Evolutionary conservation across 2,797 vertebrate genomes (phyloP).

Genomic region (Miichthys miiuy): DNA sequence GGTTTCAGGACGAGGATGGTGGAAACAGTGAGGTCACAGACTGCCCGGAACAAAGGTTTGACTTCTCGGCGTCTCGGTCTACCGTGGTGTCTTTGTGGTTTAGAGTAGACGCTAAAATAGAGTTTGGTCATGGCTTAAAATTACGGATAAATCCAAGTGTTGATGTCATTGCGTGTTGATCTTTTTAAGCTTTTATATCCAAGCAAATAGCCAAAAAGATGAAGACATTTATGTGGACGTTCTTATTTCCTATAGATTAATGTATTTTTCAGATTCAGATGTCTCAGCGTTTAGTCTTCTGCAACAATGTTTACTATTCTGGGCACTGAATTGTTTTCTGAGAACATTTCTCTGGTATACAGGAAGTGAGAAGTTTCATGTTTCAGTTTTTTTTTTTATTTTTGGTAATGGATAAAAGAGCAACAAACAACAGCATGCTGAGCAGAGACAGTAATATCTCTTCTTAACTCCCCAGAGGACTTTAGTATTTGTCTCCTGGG

Average conservation of each 20-base stretch:
- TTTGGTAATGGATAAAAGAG: slow-evolving; percentile 1
- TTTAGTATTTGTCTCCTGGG: neutral
- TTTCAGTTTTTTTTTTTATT: neutral
- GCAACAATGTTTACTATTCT: neutral
- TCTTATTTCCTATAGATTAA: no score
- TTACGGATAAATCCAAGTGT: neutral
- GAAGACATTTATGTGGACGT: no score
- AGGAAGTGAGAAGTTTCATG: slow-evolving; percentile 10
- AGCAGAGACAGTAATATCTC: neutral
- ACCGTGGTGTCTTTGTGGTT: neutral
- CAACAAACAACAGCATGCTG: neutral
- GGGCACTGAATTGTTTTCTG: neutral
- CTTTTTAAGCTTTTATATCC: neutral
- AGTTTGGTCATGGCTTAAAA: neutral
- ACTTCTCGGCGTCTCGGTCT: neutral
- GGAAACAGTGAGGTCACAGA: slow-evolving; percentile 16
- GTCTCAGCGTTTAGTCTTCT: neutral
- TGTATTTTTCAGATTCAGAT: no score
- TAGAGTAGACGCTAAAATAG: neutral
- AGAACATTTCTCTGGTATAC: neutral
- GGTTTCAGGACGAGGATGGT: neutral
- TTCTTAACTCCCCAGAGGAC: slow-evolving; percentile 8
- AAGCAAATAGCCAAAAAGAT: neutral
- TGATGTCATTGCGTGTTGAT: neutral
- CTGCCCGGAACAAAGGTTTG: neutral